Base-by-base conservation (phyloP, 2,113 vertebrate genomes). In the Theristicus caerulescens region DNA sequence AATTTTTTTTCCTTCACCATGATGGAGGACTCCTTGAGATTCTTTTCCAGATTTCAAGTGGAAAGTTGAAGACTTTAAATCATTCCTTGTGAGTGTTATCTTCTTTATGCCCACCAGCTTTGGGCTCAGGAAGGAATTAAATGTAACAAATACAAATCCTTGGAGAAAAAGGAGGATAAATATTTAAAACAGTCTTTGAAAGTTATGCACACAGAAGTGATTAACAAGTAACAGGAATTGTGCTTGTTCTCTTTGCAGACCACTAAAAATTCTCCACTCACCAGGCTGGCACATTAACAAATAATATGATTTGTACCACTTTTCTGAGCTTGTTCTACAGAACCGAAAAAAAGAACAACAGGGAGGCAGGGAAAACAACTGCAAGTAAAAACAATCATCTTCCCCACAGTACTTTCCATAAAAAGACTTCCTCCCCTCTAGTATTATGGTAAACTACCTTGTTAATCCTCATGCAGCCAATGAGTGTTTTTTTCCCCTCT, bases 251-350 rank as follows among this genome's bases (percentile, higher is more conserved):
- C 51, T 94, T 94, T 91, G 76, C 70, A 94, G 67, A 85, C 34
- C 58, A 46, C 90, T 88, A 65, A 78, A 91, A 88, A 82, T 86
- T 91, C 74, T 72, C 40, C 36, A 36, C 89, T 95, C 71, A 74
- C 82, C 82, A 88, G 85, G 69, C 22, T 81, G 67, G 59, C 67
- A 86, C 76, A 93, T 95, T 95, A 96, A 85, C 79, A 96, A 97
- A 96, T 96, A 96, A 88, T 91, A 65, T 54, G 57, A 95, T 93
- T 96, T 90, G 79, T 92, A 82, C 93, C 85, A 65, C 62, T 93
- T 93, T 94, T 94, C 82, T 94, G 47, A 77, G 79, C 51, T 76
- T 86, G 38, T 82, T 90, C 73, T 52, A 71, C 36, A 95, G 52
- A 90, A 95, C 31, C 16, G 52, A 65, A 93, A 90, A 87, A 94